Evolutionary conservation across 2,888 invertebrate genomes (phyloP), one percentile per base, ranked within the genome.

Genomic region (Mesodorylaimus sp.): DNA sequence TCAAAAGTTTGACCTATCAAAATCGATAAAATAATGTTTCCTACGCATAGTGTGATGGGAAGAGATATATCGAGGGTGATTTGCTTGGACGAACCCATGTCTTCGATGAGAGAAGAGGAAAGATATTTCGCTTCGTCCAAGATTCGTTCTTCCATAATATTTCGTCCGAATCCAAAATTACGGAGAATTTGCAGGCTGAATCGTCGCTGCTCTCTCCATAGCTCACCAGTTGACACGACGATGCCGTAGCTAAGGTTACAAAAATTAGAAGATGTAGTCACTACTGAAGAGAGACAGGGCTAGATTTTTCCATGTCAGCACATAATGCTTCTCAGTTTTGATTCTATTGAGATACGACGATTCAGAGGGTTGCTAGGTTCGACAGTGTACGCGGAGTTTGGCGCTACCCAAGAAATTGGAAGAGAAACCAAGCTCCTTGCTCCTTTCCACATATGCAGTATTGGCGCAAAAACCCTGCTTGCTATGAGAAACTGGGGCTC

Each of bases 111-210:
- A 7, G 32, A 7, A 10, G 7, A 16, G 16, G 16, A 16, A 10
- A 32, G 16, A 10, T 32, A 16, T 7, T 32, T 16, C 7, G 32
- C 16, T 32, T 32, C 32, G 32, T 32, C 10, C 16, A 32, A 10
- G 16, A 32, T 16, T 16, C 16, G 7, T 32, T 32, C 32, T 16
- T 32, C 32, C 32, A 32, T 32, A 32, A 32, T 32, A 10, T 32
- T 7, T 32, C 32, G 32, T 32, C 47, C 47, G 13, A 47, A 13
- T 3, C 47, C 47, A 19, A 47, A 47, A 43, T 32, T 41, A 7
- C 47, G 47, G 27, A 47, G 36, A 10, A 41, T 32, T 19, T 21
- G 21, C 13, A 47, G 36, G 32, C 29, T 25, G 47, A 47, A 47
- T 10, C 47, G 43, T 24, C 47, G 27, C 5, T 47, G 47, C 19